These are phyloP conservation scores for Asteroscopus sphinx DNA, from an alignment of 2,888 invertebrate species.

Conservation along the genomic window DNA sequence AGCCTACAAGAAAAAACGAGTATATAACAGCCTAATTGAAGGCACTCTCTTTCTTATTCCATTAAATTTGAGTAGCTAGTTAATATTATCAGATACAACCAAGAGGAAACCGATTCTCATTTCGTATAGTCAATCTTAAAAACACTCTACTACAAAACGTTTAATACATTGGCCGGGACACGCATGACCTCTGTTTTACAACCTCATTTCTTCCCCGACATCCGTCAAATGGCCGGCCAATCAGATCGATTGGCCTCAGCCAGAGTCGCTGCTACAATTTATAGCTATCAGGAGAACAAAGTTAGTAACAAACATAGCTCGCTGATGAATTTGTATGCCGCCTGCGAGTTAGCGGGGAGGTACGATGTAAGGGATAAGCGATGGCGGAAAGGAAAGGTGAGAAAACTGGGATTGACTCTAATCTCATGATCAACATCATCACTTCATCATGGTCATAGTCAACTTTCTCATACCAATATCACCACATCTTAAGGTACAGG, in stretches of 20 bases:
- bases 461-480: too few species aligned
- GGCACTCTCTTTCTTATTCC: too few species aligned
- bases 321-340: constrained; percentile 79
- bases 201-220: constrained; percentile 24
- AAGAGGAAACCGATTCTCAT: neutral
- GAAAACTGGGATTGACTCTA: too few species aligned
- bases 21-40: too few species aligned
- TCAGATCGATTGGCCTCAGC: constrained; percentile 49
- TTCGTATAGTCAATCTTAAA: constrained; percentile 31
- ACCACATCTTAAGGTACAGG: too few species aligned
- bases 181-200: constrained; percentile 28
- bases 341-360: constrained; percentile 59
- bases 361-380: constrained; percentile 36
- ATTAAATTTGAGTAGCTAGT: too few species aligned
- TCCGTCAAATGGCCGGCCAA: constrained; percentile 50
- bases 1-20: too few species aligned
- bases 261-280: constrained; percentile 61
- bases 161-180: constrained; percentile 40
- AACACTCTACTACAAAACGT: constrained; percentile 17
- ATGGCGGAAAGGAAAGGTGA: constrained; percentile 10
- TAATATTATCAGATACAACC: neutral
- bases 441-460: neutral
- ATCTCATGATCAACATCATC: too few species aligned
- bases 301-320: constrained; percentile 75
- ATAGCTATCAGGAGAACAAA: constrained; percentile 77